Base-by-base conservation (phyloP, 1,140 invertebrate species). In the Neotoxoptera formosana region DNA sequence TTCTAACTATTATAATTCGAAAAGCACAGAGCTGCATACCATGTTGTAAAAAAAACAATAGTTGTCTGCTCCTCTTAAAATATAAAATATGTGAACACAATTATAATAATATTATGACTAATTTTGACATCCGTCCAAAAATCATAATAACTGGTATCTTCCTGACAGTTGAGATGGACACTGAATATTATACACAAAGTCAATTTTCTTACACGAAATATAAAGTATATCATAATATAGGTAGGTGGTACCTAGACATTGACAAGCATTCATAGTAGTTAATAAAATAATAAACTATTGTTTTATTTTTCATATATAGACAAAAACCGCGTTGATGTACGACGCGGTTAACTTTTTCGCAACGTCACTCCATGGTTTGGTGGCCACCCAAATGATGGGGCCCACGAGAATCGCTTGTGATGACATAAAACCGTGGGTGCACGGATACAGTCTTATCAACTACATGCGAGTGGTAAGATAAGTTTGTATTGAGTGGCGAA, bases 341-440 rank as follows among this genome's bases (percentile, higher is more conserved):
- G 99, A 99, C 95, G 98, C 98, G 7, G 98, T 99, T 45, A 97
- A 98, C 95, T 96, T 99, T 90, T 99, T 99, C 95, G 97, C 98
- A 30, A 98, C 97, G 95, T 98, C 98, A 0, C 95, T 99, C 30
- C 97, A 98, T 94, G 98, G 98, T 94, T 96, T 99, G 93, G 98
- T 99, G 95, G 97, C 97, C 47, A 98, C 97, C 47, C 98, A 99
- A 95, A 97, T 98, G 94, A 98, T 99, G 88, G 97, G 98, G 94
- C 98, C 97, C 48, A 97, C 98, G 95, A 97, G 98, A 95, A 98
- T 99, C 84, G 98, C 97, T 25, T 99, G 98, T 95, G 98, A 98
- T 94, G 97, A 98, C 95, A 97, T 98, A 93, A 97, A 97, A 94
- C 97, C 97, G 1, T 99, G 98, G 98, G 97, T 97, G 9, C 98